Percentiles rank a stretch among this genome's conserved stretches.
These are phyloP conservation scores for Accipiter virgatus DNA, from an alignment of 2,113 vertebrate genomes.

Conservation along the genomic window DNA sequence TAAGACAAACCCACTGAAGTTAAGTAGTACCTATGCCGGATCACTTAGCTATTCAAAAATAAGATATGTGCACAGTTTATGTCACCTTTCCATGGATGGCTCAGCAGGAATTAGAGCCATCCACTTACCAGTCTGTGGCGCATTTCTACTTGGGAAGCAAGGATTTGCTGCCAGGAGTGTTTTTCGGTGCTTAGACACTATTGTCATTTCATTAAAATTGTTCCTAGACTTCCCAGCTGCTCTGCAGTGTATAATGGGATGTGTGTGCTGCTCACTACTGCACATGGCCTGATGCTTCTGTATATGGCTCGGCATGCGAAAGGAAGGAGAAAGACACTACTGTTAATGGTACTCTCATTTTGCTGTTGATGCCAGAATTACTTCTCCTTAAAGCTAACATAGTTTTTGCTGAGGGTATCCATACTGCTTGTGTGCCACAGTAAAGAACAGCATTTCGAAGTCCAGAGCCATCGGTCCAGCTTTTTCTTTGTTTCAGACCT, in stretches of 20 bases:
- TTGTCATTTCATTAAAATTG: not conserved
- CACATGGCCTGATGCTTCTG: fast-evolving
- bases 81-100: not conserved
- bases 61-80: not conserved
- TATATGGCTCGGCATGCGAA: fast-evolving
- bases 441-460: not conserved
- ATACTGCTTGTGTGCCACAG: not conserved
- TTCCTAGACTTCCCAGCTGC: not conserved
- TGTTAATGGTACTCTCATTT: not conserved
- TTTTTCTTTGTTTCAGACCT: not conserved
- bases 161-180: not conserved
- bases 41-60: not conserved
- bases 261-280: not conserved
- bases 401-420: not conserved
- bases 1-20: not conserved
- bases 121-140: not conserved
- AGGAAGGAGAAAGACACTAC: not conserved
- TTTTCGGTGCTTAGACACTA: not conserved
- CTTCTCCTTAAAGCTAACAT: not conserved
- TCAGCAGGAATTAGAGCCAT: not conserved
- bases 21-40: not conserved
- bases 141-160: not conserved
- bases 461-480: not conserved
- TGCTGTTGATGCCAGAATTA: not conserved
- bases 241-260: not conserved